Evolutionary conservation across 1,140 invertebrate species (phyloP), one percentile per base, ranked within the genome.

Genomic region (Ips nitidus): DNA sequence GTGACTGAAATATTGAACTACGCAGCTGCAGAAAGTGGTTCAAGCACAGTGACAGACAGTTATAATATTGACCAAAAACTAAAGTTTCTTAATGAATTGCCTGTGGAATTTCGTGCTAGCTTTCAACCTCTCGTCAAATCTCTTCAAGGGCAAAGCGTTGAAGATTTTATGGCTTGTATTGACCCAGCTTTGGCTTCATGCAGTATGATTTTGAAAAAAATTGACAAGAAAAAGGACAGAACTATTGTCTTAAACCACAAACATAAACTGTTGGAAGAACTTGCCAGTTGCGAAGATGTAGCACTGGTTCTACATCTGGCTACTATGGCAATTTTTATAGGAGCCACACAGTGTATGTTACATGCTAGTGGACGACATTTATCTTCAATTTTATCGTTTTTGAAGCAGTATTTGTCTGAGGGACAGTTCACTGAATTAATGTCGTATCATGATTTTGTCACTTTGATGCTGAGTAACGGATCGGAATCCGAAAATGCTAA

Each of bases 361-460:
- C 93, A 98, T 78, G 93, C 93, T 6, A 96, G 94, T 39, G 95
- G 95, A 0, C 89, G 93, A 80, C 94, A 95, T 82, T 92, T 98
- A 2, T 90, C 94, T 0, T 83, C 87, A 37, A 87, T 98, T 70
- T 81, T 98, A 37, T 75, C 82, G 1, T 91, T 88, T 79, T 83
- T 98, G 7, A 87, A 90, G 70, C 81, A 83, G 38, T 85, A 89
- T 67, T 78, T 97, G 40, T 85, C 86, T 67, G 80, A 83, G 36
- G 86, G 91, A 2, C 84, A 90, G 55, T 84, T 86, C 76, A 75
- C 83, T 5, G 77, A 86, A 50, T 81, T 97, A 2, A 83, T 86
- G 22, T 82, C 83, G 58, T 94, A 90, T 81, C 91, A 97, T 84
- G 83, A 84, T 80, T 77, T 83, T 64, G 75, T 80, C 2, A 77